phyloP scores from a whole-genome alignment of 23 tunicate species.

The Oikopleura vanhoeffeni region DNA sequence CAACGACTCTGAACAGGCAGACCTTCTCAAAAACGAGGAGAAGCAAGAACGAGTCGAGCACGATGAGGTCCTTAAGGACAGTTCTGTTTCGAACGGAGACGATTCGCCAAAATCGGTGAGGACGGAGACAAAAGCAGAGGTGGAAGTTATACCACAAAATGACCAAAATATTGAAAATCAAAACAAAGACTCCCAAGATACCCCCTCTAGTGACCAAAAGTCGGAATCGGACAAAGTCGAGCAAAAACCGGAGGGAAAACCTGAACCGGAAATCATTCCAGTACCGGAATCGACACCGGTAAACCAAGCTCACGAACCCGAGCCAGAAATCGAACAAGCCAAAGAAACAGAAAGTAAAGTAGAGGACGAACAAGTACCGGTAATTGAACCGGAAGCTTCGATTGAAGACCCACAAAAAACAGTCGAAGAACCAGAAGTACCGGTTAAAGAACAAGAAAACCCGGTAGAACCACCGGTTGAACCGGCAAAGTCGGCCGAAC shows the following conservation, averaged over 20 bases:
- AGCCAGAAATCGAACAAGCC: not conserved
- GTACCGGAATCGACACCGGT: not conserved
- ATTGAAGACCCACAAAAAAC: not conserved
- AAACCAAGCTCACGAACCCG: not conserved
- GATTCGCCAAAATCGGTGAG: not conserved
- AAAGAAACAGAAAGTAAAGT: too few species aligned
- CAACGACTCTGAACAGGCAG: not conserved
- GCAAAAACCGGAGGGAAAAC: not conserved
- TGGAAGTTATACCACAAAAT: not conserved
- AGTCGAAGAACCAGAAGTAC: not conserved
- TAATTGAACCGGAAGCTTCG: conserved; percentile 40
- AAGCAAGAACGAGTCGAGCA: not conserved
- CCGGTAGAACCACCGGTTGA: not conserved
- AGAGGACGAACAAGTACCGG: not conserved
- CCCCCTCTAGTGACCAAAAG: too few species aligned
- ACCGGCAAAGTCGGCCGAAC: not conserved
- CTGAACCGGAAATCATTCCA: not conserved
- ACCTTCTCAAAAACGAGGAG: not conserved
- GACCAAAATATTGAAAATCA: not conserved
- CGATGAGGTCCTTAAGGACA: not conserved
- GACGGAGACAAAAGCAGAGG: not conserved
- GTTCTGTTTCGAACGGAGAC: not conserved
- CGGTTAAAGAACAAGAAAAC: not conserved
- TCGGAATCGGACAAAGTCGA: not conserved
- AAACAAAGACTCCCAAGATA: too few species aligned